Percentiles rank a stretch among this genome's conserved stretches.
Conservation (phyloP, 2,113 vertebrate genomes). For the Otus sunia region DNA sequence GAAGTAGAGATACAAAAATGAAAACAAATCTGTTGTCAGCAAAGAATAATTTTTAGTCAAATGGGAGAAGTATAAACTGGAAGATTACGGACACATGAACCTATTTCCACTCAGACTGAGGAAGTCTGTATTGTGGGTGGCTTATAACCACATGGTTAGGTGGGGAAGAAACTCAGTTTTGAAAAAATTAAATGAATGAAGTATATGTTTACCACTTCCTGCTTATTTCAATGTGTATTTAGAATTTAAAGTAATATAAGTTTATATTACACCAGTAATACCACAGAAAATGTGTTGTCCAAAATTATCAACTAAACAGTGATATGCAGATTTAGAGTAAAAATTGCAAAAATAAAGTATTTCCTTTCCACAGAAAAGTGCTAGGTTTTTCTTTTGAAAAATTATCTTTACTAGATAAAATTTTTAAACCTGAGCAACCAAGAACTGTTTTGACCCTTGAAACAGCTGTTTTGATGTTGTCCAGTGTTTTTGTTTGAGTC, state of each 20-base stretch:
- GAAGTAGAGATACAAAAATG: neutral
- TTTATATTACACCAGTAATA: neutral
- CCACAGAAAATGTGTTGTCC: neutral
- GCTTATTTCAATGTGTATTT: neutral
- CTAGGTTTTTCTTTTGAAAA: conserved; percentile 44
- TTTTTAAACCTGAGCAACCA: conserved; percentile 23
- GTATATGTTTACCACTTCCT: neutral
- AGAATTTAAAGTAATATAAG: neutral
- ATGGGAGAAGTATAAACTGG: neutral
- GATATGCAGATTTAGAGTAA: neutral
- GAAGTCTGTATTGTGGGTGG: neutral
- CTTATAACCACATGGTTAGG: neutral
- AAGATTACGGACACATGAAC: neutral
- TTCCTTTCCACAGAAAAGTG: neutral
- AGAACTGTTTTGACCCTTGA: conserved; percentile 50
- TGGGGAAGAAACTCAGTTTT: neutral
- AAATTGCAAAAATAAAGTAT: neutral
- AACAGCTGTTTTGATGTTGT: conserved; percentile 49
- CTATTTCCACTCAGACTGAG: neutral
- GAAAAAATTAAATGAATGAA: neutral
- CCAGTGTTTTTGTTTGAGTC: neutral
- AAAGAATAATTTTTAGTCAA: neutral
- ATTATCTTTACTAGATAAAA: conserved; percentile 25
- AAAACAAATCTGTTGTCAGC: neutral
- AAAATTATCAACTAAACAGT: neutral